Evolutionary conservation across 2,888 invertebrate species (phyloP).

Genomic region (Strigamia crassipes): DNA sequence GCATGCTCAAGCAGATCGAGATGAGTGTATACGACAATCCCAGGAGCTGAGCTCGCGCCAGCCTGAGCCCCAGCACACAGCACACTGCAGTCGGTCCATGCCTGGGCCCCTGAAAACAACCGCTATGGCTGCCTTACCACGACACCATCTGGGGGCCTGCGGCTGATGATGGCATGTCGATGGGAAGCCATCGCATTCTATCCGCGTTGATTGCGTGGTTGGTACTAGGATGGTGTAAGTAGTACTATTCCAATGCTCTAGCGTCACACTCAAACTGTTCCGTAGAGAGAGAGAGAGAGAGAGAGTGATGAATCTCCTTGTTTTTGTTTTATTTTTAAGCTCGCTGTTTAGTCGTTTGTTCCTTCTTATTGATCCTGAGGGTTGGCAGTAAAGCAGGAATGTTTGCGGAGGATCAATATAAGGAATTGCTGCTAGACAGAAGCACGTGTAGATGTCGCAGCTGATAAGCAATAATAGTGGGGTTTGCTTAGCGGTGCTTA

Average conservation of each 20-base stretch:
- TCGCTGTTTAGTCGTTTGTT: neutral
- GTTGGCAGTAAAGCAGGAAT: constrained; percentile 2
- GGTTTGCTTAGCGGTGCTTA: constrained; percentile 12
- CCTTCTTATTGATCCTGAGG: constrained; percentile 1
- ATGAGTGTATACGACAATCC: neutral
- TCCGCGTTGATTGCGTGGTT: neutral
- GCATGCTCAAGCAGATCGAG: neutral
- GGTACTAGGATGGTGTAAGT: constrained; percentile 5
- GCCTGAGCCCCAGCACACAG: too few relatives aligned
- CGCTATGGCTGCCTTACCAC: neutral
- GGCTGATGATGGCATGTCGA: constrained; percentile 28
- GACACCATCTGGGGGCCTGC: neutral
- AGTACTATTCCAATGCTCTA: neutral
- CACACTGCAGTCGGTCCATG: constrained; percentile 20
- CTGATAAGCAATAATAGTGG: neutral
- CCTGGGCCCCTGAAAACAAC: neutral
- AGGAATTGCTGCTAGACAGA: neutral
- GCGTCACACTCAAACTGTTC: neutral
- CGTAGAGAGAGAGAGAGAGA: too few relatives aligned
- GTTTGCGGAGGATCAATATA: neutral
- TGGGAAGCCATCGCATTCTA: constrained; percentile 21
- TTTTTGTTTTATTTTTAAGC: constrained; percentile 18
- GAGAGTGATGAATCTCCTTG: neutral
- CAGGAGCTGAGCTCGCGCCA: constrained; percentile 19
- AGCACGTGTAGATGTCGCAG: constrained; percentile 3